phyloP scores from a whole-genome alignment of 2,113 vertebrate genomes.

The Platichthys flesus region DNA sequence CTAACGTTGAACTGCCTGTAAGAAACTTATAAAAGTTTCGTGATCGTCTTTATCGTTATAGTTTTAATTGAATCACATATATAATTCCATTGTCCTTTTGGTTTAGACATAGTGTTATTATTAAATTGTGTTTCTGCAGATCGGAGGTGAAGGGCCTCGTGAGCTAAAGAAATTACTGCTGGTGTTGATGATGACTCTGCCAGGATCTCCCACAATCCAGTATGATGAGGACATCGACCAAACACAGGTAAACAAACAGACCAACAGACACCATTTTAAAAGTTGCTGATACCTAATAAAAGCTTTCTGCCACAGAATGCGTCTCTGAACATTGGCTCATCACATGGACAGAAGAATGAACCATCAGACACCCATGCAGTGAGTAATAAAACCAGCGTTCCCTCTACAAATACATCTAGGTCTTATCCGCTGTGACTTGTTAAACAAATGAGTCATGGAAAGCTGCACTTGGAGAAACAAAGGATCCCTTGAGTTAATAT shows the following conservation, averaged over 20 bases:
- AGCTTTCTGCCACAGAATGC: constrained; percentile 20
- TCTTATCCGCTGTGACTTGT: not conserved
- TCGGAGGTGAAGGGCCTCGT: constrained; percentile 59
- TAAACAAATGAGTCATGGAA: not conserved
- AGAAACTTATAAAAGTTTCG: too few relatives aligned
- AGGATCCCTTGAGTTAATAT: not conserved
- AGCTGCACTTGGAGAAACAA: not conserved
- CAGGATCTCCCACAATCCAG: constrained; percentile 78
- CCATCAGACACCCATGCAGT: not conserved
- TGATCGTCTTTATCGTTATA: too few relatives aligned
- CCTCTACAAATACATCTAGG: not conserved
- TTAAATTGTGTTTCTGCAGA: constrained; percentile 40
- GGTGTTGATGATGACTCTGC: constrained; percentile 82
- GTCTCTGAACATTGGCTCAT: not conserved
- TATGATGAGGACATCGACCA: constrained; percentile 67
- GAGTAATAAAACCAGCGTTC: constrained; percentile 6
- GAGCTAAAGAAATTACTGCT: constrained; percentile 73
- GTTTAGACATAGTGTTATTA: too few relatives aligned
- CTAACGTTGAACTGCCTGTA: too few relatives aligned
- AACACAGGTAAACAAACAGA: constrained; percentile 50
- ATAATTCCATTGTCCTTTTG: too few relatives aligned
- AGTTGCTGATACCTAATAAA: not conserved
- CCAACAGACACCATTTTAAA: not conserved
- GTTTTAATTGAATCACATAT: too few relatives aligned
- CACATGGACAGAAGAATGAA: not conserved